Conservation (phyloP, 2,888 invertebrate species). For the Andrena haemorrhoa region DNA sequence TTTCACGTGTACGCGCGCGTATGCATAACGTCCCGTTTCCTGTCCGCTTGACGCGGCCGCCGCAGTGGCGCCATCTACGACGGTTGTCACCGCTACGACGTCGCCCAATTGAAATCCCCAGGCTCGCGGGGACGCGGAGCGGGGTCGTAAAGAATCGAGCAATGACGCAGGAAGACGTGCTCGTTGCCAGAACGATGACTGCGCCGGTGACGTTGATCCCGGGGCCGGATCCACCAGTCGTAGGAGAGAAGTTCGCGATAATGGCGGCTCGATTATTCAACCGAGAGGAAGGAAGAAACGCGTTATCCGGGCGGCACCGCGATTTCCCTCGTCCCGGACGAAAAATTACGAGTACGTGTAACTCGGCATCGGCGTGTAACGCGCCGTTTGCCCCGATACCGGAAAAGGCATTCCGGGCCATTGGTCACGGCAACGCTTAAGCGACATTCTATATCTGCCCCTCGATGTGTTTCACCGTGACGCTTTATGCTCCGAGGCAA, state of each 20-base stretch:
- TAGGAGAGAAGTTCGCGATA: conserved; percentile 31
- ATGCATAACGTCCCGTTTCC: not conserved
- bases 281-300: conserved; percentile 47
- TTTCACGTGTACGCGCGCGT: no score
- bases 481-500: conserved; percentile 72
- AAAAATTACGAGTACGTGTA: conserved; percentile 73
- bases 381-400: conserved; percentile 76
- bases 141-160: conserved; percentile 36
- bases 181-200: conserved; percentile 14
- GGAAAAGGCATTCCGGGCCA: conserved; percentile 78
- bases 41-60: not conserved
- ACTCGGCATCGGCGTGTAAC: conserved; percentile 69
- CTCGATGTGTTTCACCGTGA: conserved; percentile 60
- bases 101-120: not conserved
- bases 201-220: conserved; percentile 27
- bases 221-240: not conserved
- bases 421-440: conserved; percentile 78
- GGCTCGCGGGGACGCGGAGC: not conserved
- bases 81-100: not conserved
- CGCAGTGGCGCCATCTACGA: not conserved
- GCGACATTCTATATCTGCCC: conserved; percentile 78
- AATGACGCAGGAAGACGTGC: conserved; percentile 17
- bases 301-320: conserved; percentile 42
- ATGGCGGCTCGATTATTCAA: conserved; percentile 58
- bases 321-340: conserved; percentile 43